phyloP scores from a whole-genome alignment of 2,888 invertebrate genomes.

The Coelinius sp. region DNA sequence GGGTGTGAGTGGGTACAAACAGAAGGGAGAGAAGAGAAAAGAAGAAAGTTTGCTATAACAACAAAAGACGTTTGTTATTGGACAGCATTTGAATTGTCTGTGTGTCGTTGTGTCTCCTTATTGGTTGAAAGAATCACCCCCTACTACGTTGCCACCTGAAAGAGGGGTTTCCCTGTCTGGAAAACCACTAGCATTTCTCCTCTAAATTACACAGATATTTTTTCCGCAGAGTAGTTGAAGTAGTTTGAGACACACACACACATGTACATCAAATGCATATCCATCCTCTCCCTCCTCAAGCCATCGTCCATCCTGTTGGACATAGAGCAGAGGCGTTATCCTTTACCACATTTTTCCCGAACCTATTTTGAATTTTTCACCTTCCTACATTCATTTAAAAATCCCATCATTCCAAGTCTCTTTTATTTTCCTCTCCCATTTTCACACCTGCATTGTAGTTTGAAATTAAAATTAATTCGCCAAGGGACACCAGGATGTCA shows the following conservation, averaged over 20 bases:
- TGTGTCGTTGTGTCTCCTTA: conserved; percentile 66
- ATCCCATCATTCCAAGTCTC: background rate
- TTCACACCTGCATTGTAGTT: background rate
- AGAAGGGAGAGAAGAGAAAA: conserved; percentile 50
- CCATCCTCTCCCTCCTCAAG: background rate
- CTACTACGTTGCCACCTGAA: conserved; percentile 24
- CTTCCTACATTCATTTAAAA: background rate
- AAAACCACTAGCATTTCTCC: background rate
- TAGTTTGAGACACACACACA: background rate
- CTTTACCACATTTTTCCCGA: background rate
- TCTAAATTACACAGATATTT: conserved; percentile 4
- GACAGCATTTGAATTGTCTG: conserved; percentile 69
- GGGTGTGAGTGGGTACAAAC: conserved; percentile 53
- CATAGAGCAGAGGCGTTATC: background rate
- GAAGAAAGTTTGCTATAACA: conserved; percentile 68
- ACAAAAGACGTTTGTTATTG: conserved; percentile 71
- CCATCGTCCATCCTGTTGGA: background rate
- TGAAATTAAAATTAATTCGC: background rate
- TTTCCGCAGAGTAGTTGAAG: background rate
- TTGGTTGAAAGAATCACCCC: conserved; percentile 59
- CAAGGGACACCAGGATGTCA: background rate
- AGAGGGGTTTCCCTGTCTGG: conserved; percentile 1
- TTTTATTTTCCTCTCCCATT: too few relatives aligned
- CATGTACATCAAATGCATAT: background rate
- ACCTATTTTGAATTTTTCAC: background rate